A percentile compares a stretch with the other conserved stretches of the same genome.
Evolutionary conservation across 2,113 vertebrate species (phyloP).

Genomic region (Gymnogyps californianus): DNA sequence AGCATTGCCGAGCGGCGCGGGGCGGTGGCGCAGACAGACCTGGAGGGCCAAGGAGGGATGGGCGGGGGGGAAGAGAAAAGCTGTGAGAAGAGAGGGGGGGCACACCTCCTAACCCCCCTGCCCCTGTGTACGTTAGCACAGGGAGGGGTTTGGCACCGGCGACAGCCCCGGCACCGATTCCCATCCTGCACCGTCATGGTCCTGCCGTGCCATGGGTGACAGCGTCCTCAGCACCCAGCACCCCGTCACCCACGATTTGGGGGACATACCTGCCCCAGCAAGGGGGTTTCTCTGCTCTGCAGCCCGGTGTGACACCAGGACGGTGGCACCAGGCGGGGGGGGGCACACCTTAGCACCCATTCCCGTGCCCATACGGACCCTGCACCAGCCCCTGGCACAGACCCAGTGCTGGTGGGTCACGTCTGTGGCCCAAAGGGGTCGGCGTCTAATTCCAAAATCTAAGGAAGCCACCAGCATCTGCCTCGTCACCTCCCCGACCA

Average conservation of each 20-base stretch:
- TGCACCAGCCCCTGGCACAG: neutral
- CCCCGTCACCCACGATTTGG: fast-evolving
- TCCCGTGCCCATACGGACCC: neutral
- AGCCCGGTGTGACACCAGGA: neutral
- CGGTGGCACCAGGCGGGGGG: fast-evolving
- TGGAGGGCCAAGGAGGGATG: neutral
- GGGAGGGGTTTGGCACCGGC: neutral
- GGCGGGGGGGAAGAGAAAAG: neutral
- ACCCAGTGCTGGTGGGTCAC: neutral
- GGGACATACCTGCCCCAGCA: neutral
- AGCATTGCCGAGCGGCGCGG: conserved; percentile 74
- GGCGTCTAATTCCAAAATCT: neutral
- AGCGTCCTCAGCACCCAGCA: neutral
- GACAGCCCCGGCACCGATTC: neutral
- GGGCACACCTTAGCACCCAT: fast-evolving
- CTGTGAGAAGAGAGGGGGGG: neutral
- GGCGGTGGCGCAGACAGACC: conserved; percentile 53
- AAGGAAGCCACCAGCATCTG: neutral
- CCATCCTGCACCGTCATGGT: fast-evolving
- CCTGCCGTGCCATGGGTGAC: neutral
- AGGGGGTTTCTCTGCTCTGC: neutral
- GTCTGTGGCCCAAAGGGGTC: neutral
- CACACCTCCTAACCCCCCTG: neutral
- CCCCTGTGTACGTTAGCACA: neutral
- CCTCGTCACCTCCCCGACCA: fast-evolving